Conservation (phyloP, 2,797 vertebrate genomes). For the Tachyglossus aculeatus region DNA sequence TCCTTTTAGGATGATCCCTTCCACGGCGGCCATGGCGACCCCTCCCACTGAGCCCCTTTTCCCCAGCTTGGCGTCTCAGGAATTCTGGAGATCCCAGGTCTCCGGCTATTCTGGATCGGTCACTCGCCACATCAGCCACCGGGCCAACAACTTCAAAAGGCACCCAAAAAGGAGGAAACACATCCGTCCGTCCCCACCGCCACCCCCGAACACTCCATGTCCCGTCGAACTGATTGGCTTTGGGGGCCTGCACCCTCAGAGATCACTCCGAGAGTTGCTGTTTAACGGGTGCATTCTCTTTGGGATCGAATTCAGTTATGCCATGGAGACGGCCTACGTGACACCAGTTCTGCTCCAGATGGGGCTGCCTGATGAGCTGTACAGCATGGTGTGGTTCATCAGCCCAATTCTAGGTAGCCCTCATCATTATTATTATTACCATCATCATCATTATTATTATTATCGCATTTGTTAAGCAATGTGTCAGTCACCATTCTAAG, state of each 20-base stretch:
- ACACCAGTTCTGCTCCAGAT: conserved; percentile 96
- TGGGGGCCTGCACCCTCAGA: conserved; percentile 86
- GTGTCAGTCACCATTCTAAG: too few species aligned
- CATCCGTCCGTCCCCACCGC: conserved; percentile 91
- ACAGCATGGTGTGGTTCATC: conserved; percentile 97
- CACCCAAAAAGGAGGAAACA: conserved; percentile 90
- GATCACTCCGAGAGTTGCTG: conserved; percentile 89
- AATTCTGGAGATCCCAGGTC: conserved; percentile 74
- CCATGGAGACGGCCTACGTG: conserved; percentile 98
- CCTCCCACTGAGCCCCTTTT: conserved; percentile 59
- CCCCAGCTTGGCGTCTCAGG: conserved; percentile 65
- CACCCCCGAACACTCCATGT: conserved; percentile 93
- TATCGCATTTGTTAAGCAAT: too few species aligned
- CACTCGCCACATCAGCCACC: conserved; percentile 90
- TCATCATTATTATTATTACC: background rate
- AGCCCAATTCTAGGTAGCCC: conserved; percentile 93
- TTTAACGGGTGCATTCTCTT: conserved; percentile 96
- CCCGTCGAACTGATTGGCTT: conserved; percentile 89
- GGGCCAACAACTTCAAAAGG: conserved; percentile 98
- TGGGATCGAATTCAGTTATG: conserved; percentile 97
- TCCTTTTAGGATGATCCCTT: conserved; percentile 62
- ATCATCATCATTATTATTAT: too few species aligned
- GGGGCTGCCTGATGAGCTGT: conserved; percentile 94
- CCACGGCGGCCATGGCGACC: conserved; percentile 45
- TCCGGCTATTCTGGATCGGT: conserved; percentile 82